Base-by-base conservation (phyloP, 2,797 vertebrate species). In the Neomorphus geoffroyi region DNA sequence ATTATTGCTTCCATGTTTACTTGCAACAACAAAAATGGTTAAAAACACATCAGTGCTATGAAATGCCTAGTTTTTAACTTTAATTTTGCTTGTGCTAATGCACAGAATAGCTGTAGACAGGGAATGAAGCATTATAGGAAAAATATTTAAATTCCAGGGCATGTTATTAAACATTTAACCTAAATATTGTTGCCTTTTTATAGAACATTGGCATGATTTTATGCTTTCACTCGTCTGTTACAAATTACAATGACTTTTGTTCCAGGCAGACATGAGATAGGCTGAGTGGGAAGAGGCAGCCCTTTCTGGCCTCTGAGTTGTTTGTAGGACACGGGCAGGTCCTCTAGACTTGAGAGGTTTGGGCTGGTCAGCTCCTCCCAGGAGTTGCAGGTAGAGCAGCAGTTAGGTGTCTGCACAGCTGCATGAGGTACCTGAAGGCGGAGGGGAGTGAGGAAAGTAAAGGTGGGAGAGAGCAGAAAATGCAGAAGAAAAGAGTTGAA, bases 11-110 rank as follows among this genome's bases (percentile, higher is more conserved):
- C 60, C 35, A 33, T 96, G 92, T 96, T 95, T 82, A 94, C 90
- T 90, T 92, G 93, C 91, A 94, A 92, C 79, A 95, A 50, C 80
- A 79, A 82, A 95, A 90, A 91, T 88, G 80, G 90, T 96, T 96
- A 88, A 93, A 96, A 97, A 90, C 88, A 93, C 81, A 66, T 92
- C 88, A 70, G 53, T 87, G 51, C 82, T 94, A 24, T 87, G 83
- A 54, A 81, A 89, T 0, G 9, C 17, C 57, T 86, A 32, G 86
- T 53, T 96, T 85, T 90, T 92, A 85, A 81, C 83, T 94, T 70
- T 64, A 51, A 3, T 85, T 95, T 87, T 90, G 14, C 56, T 84
- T 78, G 30, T 75, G 62, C 54, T 87, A 28, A 43, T 41, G 58
- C 26, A 58, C 48, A 72, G 1, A 41, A 11, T 18, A 82, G 37